Conservation (phyloP, 2,797 vertebrate genomes). For the Acipenser oxyrinchus region DNA sequence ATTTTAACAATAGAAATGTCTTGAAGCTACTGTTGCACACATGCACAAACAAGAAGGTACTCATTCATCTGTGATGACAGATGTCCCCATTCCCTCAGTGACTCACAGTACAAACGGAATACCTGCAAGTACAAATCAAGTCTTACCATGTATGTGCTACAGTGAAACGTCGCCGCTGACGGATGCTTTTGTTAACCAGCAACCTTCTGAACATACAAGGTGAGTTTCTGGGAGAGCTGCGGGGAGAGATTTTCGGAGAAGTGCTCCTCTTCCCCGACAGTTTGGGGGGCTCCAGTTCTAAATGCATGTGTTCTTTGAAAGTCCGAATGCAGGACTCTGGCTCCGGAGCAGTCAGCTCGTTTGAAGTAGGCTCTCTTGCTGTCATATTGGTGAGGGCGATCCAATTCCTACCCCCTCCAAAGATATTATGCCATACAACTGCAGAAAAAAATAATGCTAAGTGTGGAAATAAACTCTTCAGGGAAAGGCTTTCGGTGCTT, state of each 20-base stretch:
- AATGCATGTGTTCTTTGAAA: constrained; percentile 96
- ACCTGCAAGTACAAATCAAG: not conserved
- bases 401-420: constrained; percentile 14
- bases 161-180: constrained; percentile 91
- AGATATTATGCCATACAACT: constrained; percentile 32
- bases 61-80: not conserved
- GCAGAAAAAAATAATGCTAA: constrained; percentile 24
- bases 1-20: not conserved
- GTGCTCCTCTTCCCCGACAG: constrained; percentile 72
- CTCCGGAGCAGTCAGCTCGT: constrained; percentile 66
- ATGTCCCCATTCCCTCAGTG: not conserved
- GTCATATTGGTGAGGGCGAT: constrained; percentile 64
- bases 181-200: constrained; percentile 93
- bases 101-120: not conserved
- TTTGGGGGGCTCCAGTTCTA: constrained; percentile 89
- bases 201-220: constrained; percentile 91
- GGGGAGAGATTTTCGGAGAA: constrained; percentile 90
- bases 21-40: not conserved
- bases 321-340: constrained; percentile 86
- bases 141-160: constrained; percentile 98
- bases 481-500: not conserved
- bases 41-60: not conserved
- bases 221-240: constrained; percentile 83
- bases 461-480: constrained; percentile 25
- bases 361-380: constrained; percentile 58